These are phyloP conservation scores for Trogon surrucura DNA, from an alignment of 2,113 vertebrate species.

Conservation along the genomic window DNA sequence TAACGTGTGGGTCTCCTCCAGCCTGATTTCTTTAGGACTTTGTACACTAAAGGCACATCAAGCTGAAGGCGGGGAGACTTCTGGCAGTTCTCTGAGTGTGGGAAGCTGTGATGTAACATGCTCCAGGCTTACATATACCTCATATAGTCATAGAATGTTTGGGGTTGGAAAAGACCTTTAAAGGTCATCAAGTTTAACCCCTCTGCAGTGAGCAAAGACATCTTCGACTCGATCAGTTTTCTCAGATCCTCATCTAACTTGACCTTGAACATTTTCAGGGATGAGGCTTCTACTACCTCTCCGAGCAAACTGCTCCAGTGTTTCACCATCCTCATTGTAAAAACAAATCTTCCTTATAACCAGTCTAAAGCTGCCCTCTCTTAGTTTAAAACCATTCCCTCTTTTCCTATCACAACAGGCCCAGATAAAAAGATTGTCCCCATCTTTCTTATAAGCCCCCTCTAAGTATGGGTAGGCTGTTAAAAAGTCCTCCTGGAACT, in stretches of 20 bases:
- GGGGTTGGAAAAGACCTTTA: not conserved
- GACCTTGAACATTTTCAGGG: not conserved
- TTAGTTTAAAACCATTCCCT: not conserved
- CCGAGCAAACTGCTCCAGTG: rapidly evolving
- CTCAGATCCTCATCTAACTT: not conserved
- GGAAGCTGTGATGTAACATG: not conserved
- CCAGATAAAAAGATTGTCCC: rapidly evolving
- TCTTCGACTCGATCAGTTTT: rapidly evolving
- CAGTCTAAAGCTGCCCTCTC: not conserved
- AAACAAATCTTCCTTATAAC: not conserved
- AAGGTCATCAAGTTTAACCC: not conserved
- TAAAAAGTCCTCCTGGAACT: not conserved
- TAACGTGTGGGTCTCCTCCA: not conserved
- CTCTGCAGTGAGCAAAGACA: rapidly evolving
- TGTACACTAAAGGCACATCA: not conserved
- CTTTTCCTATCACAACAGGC: too few species aligned
- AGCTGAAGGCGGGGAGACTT: not conserved
- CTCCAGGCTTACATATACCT: not conserved
- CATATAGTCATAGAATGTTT: not conserved
- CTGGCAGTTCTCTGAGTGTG: not conserved
- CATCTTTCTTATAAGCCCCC: rapidly evolving
- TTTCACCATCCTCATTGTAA: not conserved
- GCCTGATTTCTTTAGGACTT: not conserved
- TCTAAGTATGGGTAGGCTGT: rapidly evolving
- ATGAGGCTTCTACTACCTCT: not conserved